phyloP scores from a whole-genome alignment of 2,113 vertebrate genomes.

The Kryptolebias marmoratus region DNA sequence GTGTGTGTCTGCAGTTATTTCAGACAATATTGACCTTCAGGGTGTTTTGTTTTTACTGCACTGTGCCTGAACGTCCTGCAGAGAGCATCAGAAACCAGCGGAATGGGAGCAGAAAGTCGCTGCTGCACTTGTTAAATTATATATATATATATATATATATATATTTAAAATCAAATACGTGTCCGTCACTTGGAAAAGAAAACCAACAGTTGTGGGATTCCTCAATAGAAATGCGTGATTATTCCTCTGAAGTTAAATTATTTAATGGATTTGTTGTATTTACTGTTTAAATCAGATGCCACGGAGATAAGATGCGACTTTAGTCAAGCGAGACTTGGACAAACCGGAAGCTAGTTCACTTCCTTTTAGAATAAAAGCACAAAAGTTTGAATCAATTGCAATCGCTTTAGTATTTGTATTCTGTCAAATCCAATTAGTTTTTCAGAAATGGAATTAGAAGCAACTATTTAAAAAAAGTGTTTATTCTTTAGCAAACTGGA shows the following conservation, averaged over 20 bases:
- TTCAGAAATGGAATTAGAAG: too few species aligned
- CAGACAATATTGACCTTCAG: not conserved
- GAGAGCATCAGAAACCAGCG: slow-evolving; percentile 22
- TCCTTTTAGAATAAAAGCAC: slow-evolving; percentile 40
- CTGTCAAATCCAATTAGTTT: too few species aligned
- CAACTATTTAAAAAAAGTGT: too few species aligned
- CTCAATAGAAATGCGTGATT: too few species aligned
- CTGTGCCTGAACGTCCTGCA: slow-evolving; percentile 27
- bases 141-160: not conserved
- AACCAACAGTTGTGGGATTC: too few species aligned
- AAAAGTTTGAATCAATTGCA: not conserved
- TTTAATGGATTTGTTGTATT: too few species aligned
- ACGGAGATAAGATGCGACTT: not conserved
- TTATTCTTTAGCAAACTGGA: too few species aligned
- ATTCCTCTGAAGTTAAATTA: too few species aligned
- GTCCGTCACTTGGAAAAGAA: too few species aligned
- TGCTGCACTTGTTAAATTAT: not conserved
- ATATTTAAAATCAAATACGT: not conserved
- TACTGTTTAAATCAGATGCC: too few species aligned
- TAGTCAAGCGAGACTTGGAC: not conserved
- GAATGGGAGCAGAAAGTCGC: not conserved
- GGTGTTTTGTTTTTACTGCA: slow-evolving; percentile 2
- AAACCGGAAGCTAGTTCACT: slow-evolving; percentile 6
- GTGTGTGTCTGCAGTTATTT: too few species aligned
- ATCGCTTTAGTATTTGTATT: too few species aligned